Conservation (phyloP, 2,888 invertebrate species). For the Cephus spinipes region DNA sequence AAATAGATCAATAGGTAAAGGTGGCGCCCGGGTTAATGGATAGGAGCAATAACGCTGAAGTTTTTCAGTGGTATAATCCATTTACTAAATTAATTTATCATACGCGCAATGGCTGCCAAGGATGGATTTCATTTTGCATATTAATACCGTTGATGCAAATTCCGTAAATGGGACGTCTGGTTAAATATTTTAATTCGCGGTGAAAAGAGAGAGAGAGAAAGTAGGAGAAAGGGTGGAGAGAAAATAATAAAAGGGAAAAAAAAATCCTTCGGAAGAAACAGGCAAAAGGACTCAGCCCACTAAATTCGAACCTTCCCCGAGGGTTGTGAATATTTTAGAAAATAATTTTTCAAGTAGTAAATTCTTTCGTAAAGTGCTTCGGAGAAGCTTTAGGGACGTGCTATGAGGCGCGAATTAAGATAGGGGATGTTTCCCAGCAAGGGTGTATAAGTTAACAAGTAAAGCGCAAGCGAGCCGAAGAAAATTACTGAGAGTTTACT, state of each 20-base stretch:
- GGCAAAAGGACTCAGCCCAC: not conserved
- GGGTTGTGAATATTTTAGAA: not conserved
- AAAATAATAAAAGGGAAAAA: not conserved
- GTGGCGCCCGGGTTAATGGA: not conserved
- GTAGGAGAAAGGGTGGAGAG: too few relatives aligned
- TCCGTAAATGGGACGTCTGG: not conserved
- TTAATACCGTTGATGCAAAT: not conserved
- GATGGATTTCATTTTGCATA: not conserved
- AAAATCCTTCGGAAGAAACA: slow-evolving; percentile 2
- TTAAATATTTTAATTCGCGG: not conserved
- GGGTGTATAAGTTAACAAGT: not conserved
- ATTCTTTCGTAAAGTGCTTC: not conserved
- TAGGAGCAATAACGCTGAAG: not conserved
- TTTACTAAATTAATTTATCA: not conserved
- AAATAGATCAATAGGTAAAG: not conserved
- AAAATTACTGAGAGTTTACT: not conserved
- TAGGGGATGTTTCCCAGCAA: not conserved
- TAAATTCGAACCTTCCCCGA: slow-evolving; percentile 2
- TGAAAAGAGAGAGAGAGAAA: not conserved
- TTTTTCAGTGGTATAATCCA: not conserved
- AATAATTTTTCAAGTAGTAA: not conserved
- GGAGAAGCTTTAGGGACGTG: not conserved
- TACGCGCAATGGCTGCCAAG: not conserved
- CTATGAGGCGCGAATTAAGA: not conserved
- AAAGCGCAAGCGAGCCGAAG: not conserved